Conservation (phyloP, 2,888 invertebrate species). For the Drosophila picticornis region DNA sequence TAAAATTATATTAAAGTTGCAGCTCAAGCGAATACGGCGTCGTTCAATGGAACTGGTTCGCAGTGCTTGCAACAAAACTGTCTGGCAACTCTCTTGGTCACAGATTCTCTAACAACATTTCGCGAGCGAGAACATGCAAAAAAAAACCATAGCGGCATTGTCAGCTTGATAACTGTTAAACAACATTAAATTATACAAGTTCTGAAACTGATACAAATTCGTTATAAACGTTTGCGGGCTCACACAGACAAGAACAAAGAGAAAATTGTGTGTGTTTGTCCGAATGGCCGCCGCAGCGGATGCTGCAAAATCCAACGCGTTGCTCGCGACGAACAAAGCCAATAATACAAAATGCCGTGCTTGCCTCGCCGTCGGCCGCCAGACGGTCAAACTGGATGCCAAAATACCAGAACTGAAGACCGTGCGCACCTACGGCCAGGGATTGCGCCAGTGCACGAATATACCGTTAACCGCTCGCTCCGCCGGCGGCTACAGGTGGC, state of each 20-base stretch:
- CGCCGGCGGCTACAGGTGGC: conserved; percentile 62
- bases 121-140: conserved; percentile 19
- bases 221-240: neutral
- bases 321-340: conserved; percentile 59
- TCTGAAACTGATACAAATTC: neutral
- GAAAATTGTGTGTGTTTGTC: neutral
- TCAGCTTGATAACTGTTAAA: conserved; percentile 3
- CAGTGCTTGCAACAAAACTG: neutral
- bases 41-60: conserved; percentile 10
- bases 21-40: neutral
- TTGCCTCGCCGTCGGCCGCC: conserved; percentile 67
- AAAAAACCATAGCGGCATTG: conserved; percentile 29
- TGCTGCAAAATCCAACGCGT: conserved; percentile 52
- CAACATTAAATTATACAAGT: conserved; percentile 4
- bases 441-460: conserved; percentile 62
- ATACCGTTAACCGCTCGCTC: conserved; percentile 38
- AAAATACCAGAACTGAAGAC: conserved; percentile 63
- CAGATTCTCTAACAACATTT: conserved; percentile 31
- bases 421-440: conserved; percentile 65
- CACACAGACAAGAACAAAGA: neutral
- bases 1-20: too few species aligned
- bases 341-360: conserved; percentile 75
- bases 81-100: conserved; percentile 8
- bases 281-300: conserved; percentile 59
- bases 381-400: conserved; percentile 61